Percentiles rank a stretch among this genome's conserved stretches.
phyloP scores from a whole-genome alignment of 2,888 invertebrate species.

The Lamellibrachia columna region DNA sequence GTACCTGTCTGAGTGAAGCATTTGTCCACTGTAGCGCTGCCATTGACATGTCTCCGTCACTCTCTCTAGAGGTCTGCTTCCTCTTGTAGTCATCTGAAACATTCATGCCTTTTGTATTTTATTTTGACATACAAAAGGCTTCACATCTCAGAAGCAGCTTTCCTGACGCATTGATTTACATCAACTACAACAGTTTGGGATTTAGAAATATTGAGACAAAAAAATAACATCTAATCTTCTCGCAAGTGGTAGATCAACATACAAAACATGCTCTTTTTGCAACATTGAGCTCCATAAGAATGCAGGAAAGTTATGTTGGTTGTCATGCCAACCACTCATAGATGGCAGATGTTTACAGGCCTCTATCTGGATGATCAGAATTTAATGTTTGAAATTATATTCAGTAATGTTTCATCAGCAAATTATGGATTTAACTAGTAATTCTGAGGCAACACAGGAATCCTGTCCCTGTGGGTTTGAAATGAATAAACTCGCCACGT shows the following conservation, averaged over 20 bases:
- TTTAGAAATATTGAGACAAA: background rate
- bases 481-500: background rate
- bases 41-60: slow-evolving; percentile 54
- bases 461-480: background rate
- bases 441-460: background rate
- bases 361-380: too few relatives aligned
- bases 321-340: background rate
- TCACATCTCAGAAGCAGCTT: background rate
- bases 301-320: background rate
- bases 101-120: background rate
- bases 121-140: background rate
- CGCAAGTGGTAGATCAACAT: background rate
- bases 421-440: too few relatives aligned
- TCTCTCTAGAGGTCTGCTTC: slow-evolving; percentile 37
- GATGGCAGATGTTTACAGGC: too few relatives aligned
- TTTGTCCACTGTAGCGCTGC: slow-evolving; percentile 58
- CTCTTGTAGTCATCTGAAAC: slow-evolving; percentile 52
- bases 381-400: too few relatives aligned
- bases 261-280: background rate
- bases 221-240: background rate
- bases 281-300: background rate
- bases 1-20: slow-evolving; percentile 57
- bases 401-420: too few relatives aligned
- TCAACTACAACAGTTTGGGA: background rate
- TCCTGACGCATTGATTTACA: background rate